These are phyloP conservation scores for Microhierax caerulescens DNA, from an alignment of 2,797 vertebrate genomes.

Conservation along the genomic window DNA sequence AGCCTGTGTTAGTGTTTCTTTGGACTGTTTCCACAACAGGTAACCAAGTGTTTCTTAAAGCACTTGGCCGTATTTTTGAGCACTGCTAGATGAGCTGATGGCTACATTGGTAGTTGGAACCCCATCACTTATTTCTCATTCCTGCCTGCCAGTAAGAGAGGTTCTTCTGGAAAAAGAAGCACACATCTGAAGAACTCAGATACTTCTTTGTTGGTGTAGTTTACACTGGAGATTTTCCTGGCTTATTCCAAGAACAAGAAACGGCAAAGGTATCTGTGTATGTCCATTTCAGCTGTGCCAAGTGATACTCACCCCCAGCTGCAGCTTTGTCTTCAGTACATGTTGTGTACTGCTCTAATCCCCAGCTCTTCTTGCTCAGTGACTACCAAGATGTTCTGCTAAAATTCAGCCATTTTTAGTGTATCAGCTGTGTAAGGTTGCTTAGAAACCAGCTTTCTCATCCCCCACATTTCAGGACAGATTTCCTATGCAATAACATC, in stretches of 20 bases:
- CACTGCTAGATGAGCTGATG: neutral
- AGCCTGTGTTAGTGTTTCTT: neutral
- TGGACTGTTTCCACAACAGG: neutral
- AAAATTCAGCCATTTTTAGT: slow-evolving; percentile 46
- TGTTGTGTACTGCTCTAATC: neutral
- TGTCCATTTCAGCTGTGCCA: neutral
- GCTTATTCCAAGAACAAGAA: neutral
- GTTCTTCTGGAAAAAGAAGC: neutral
- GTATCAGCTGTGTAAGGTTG: slow-evolving; percentile 61
- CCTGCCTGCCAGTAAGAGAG: neutral
- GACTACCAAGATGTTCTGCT: slow-evolving; percentile 10
- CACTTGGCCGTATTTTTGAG: neutral
- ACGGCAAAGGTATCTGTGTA: neutral
- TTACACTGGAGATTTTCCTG: neutral
- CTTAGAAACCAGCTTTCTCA: slow-evolving; percentile 61
- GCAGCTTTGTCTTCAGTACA: neutral
- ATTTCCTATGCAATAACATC: slow-evolving; percentile 53
- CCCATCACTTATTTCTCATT: neutral
- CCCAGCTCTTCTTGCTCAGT: neutral
- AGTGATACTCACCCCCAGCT: neutral
- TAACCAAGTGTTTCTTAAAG: neutral
- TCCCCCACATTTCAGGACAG: slow-evolving; percentile 46
- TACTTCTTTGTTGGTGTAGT: neutral
- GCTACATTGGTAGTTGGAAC: neutral
- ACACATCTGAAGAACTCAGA: neutral